These are phyloP conservation scores for Oreochromis tanganicae DNA, from an alignment of 2,113 vertebrate genomes.

Conservation along the genomic window DNA sequence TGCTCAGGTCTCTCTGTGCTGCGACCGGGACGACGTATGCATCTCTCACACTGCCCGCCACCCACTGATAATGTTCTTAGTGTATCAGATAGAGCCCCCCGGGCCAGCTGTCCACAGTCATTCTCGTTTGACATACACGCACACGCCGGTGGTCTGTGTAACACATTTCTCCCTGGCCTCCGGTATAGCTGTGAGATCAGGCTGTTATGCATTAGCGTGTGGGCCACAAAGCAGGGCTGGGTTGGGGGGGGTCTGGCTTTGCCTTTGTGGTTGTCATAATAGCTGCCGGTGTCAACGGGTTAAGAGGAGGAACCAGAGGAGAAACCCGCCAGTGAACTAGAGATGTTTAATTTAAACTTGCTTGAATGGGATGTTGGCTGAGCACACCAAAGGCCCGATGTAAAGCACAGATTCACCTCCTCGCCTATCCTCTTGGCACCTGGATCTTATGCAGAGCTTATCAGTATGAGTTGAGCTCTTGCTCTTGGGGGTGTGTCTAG, in stretches of 20 bases:
- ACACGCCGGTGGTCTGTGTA: constrained; percentile 29
- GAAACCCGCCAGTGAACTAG: not conserved
- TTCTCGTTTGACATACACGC: constrained; percentile 56
- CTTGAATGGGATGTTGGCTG: not conserved
- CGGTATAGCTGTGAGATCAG: constrained; percentile 55
- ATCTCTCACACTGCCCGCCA: constrained; percentile 30
- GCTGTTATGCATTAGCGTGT: constrained; percentile 60
- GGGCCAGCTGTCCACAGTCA: constrained; percentile 68
- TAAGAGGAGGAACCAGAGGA: not conserved
- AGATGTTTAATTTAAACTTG: not conserved
- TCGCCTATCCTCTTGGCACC: not conserved
- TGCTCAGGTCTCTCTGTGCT: constrained; percentile 44
- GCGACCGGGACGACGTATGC: constrained; percentile 17
- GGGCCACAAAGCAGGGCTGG: constrained; percentile 54
- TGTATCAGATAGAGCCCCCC: constrained; percentile 62
- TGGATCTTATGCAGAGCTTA: not conserved
- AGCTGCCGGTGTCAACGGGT: constrained; percentile 10
- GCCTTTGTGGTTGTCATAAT: constrained; percentile 42
- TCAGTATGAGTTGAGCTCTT: not conserved
- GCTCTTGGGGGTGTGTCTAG: not conserved
- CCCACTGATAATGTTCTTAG: constrained; percentile 58
- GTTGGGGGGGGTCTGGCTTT: constrained; percentile 29
- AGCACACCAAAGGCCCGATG: not conserved
- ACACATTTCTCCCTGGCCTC: constrained; percentile 58
- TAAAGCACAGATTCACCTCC: not conserved